Percentiles rank a stretch among this genome's conserved stretches.
phyloP scores from a whole-genome alignment of 2,888 invertebrate genomes.

The Julus scandinavius region DNA sequence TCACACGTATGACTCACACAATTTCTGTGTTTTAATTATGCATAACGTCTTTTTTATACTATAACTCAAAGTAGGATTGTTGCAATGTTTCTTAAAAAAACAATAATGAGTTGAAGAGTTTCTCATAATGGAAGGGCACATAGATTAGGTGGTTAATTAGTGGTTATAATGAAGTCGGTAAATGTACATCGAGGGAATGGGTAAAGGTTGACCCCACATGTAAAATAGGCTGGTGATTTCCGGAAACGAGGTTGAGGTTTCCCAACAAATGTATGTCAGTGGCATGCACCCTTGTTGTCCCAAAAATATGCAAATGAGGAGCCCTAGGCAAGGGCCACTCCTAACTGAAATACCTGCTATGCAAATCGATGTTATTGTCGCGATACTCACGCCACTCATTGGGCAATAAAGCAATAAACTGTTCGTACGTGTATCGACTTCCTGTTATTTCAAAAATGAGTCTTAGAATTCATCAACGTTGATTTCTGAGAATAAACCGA shows the following conservation, averaged over 20 bases:
- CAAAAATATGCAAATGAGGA: neutral
- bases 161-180: neutral
- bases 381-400: neutral
- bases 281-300: neutral
- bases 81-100: too few relatives aligned
- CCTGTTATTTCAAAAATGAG: neutral
- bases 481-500: conserved; percentile 1
- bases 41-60: too few relatives aligned
- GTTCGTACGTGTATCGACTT: neutral
- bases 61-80: too few relatives aligned
- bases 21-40: too few relatives aligned
- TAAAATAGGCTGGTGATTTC: neutral
- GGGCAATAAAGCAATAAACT: neutral
- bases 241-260: conserved; percentile 32
- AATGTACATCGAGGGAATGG: neutral
- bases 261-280: neutral
- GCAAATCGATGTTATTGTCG: neutral
- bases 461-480: neutral
- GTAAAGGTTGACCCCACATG: neutral
- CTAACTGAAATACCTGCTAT: neutral
- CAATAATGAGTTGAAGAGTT: too few relatives aligned
- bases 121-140: too few relatives aligned
- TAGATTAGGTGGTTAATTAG: neutral
- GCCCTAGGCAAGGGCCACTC: conserved; percentile 7
- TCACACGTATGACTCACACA: too few relatives aligned